These are phyloP conservation scores for Stomorhina lunata DNA, from an alignment of 2,888 invertebrate genomes.

Conservation along the genomic window DNA sequence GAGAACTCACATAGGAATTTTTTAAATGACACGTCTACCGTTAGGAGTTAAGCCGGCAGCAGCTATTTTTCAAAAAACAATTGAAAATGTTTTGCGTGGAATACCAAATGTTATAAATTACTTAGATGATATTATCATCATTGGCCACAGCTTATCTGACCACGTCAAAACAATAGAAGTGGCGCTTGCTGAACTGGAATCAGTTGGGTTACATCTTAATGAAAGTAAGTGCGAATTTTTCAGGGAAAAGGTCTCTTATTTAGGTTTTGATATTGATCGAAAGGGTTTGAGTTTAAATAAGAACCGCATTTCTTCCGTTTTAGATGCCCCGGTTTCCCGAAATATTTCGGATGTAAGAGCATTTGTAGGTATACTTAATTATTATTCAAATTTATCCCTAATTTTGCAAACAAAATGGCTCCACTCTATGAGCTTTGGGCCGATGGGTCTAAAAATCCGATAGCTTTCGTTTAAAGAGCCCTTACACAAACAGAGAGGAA, in stretches of 20 bases:
- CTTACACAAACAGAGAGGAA: too few species aligned
- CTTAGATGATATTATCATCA: too few species aligned
- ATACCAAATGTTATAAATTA: conserved; percentile 4
- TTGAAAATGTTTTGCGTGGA: neutral
- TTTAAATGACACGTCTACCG: too few species aligned
- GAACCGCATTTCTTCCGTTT: too few species aligned
- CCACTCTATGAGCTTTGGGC: conserved; percentile 57
- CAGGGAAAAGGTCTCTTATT: conserved; percentile 17
- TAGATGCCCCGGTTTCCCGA: too few species aligned
- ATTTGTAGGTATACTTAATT: too few species aligned
- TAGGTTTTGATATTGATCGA: conserved; percentile 14
- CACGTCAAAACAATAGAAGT: conserved; percentile 16
- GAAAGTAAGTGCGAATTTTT: conserved; percentile 17
- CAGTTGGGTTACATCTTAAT: conserved; percentile 7
- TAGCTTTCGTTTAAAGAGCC: too few species aligned
- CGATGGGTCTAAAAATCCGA: conserved; percentile 27
- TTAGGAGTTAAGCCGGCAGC: too few species aligned
- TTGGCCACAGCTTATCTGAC: neutral
- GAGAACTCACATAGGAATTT: too few species aligned
- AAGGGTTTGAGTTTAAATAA: conserved; percentile 8
- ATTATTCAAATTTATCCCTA: conserved; percentile 65
- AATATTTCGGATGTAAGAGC: conserved; percentile 57
- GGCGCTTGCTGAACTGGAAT: neutral
- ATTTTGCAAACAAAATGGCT: conserved; percentile 64
- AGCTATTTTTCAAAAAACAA: conserved; percentile 30